Base-by-base conservation (phyloP, 2,113 vertebrate genomes). In the Macquaria ambigua region DNA sequence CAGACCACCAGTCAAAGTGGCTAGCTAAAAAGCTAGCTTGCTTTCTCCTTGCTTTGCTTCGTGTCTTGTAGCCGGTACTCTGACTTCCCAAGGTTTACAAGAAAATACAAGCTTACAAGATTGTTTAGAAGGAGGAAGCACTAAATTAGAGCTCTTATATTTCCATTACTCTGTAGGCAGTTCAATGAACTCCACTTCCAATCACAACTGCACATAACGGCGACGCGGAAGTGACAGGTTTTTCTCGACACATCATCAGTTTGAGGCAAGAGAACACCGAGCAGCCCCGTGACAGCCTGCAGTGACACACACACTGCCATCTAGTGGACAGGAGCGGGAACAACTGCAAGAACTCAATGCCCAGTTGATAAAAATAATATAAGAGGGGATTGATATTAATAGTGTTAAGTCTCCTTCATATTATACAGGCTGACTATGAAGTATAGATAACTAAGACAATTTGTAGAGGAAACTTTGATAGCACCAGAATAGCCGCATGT, bases 161-260 rank as follows among this genome's bases (percentile, higher is more conserved):
- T 21, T 74, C 41, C 83, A 77, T 87, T 50, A 11, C n/a, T 69
- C 23, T 52, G 5, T 16, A 8, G 66, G 34, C 9, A n/a, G 62
- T 25, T 83, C 66, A 55, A 25, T 73, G 8, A 82, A 79, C 59
- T 88, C 73, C 21, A 77, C 92, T 85, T 89, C 92, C 93, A 91
- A 90, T 94, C 92, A 94, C 82, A 72, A 68, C 53, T 61, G 82
- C 89, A 94, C 95, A 96, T 92, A 89, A 23, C 41, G 5, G 21
- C 67, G 62, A 95, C 23, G 82, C 94, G 96, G 96, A 96, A 95
- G 91, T 89, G 43, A 10, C n/a, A 8, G 8, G 0, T 31, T 18
- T 2, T 68, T 58, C 37, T 56, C 59, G 84, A 92, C 95, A 95
- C 96, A 84, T 96, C 96, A 96, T 93, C 96, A 93, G 72, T 84